Evolutionary conservation across 2,797 vertebrate species (phyloP), one percentile per base, ranked within the genome.

Genomic region (Falco columbarius): DNA sequence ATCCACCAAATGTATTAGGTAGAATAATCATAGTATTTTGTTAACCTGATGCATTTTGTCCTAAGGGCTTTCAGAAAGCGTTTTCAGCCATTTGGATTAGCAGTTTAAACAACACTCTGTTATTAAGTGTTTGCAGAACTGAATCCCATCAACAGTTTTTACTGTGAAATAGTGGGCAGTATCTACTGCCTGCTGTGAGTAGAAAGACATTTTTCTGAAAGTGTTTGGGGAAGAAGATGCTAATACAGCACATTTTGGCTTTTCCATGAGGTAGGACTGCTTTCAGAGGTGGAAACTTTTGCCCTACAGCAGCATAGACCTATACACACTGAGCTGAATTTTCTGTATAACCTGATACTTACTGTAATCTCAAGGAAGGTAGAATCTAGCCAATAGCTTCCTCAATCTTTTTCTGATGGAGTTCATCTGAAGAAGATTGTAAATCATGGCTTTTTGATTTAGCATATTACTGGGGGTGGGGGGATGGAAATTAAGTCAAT

Each of bases 401-500:
- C 36, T 85, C 44, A 27, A 3, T 46, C 58, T 56, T 85, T 61
- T 86, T 30, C 44, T 81, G 4, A 47, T 71, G 68, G 54, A 86
- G 38, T 79, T 97, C 66, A 62, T 24, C 84, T 91, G 86, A 63
- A 88, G 81, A 74, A 90, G 86, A 66, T 63, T 59, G 80, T 58
- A n/a, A 95, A 92, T 92, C 68, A 42, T 94, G 71, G 82, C 54
- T 52, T 91, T 93, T 82, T 75, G 67, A 67, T 84, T 94, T 86
- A 93, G 54, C 34, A 40, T 81, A 52, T 74, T 85, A 70, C 58
- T 70, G 44, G 46, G 38, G 20, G 40, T 30, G 40, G 40, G 40
- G 40, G 40, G 11, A 55, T 58, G 81, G 71, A 94, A 96, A 92
- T 91, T 59, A 95, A 96, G 91, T 94, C 42, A 88, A 27, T 95